A percentile compares a stretch with the other conserved stretches of the same genome.
Evolutionary conservation across 2,888 invertebrate genomes (phyloP).

Genomic region (Apocheima hispidaria): DNA sequence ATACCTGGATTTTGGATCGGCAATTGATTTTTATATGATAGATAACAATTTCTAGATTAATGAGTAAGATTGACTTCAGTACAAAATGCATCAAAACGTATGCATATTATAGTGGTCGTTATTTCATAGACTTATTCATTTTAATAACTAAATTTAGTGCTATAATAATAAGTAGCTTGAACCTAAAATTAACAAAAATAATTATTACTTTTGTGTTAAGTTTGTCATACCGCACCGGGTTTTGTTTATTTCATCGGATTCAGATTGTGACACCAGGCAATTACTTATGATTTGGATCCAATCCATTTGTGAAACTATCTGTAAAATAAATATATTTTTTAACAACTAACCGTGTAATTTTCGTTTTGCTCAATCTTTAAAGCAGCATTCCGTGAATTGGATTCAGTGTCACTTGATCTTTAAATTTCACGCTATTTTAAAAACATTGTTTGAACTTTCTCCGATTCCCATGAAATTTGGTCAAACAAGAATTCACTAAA

Average conservation of each 20-base stretch:
- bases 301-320: slow-evolving; percentile 45
- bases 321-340: slow-evolving; percentile 25
- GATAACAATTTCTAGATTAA: too few relatives aligned
- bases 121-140: too few relatives aligned
- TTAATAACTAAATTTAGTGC: too few relatives aligned
- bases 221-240: slow-evolving; percentile 1
- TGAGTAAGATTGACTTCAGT: too few relatives aligned
- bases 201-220: too few relatives aligned
- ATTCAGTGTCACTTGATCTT: slow-evolving; percentile 23
- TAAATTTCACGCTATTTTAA: slow-evolving; percentile 18
- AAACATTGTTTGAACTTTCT: slow-evolving; percentile 24
- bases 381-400: slow-evolving; percentile 28
- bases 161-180: too few relatives aligned
- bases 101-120: too few relatives aligned
- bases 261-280: slow-evolving; percentile 70
- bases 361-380: slow-evolving; percentile 50
- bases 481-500: slow-evolving; percentile 3
- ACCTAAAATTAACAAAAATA: too few relatives aligned
- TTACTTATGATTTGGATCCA: slow-evolving; percentile 69
- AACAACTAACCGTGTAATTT: slow-evolving; percentile 59
- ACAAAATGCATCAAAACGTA: too few relatives aligned
- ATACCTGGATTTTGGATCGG: too few relatives aligned
- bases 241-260: slow-evolving; percentile 69
- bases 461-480: slow-evolving; percentile 18
- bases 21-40: too few relatives aligned